Conservation (phyloP, 2,888 invertebrate species). For the Chrysolina haemoptera region DNA sequence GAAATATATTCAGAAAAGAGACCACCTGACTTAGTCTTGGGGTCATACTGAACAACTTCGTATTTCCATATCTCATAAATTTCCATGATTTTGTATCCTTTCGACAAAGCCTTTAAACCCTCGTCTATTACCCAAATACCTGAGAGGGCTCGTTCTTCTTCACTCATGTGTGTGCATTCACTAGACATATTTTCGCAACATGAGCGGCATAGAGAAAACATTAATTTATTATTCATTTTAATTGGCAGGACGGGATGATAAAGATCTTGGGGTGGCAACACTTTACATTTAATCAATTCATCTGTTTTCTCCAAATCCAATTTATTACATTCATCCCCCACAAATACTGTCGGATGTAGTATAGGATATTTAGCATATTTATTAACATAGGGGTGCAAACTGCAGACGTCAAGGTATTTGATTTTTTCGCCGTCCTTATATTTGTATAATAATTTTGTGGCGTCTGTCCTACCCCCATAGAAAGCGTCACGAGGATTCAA, state of each 20-base stretch:
- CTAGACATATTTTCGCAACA: conserved; percentile 50
- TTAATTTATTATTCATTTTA: conserved; percentile 52
- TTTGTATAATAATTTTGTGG: conserved; percentile 28
- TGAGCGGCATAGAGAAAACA: conserved; percentile 59
- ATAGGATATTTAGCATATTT: conserved; percentile 56
- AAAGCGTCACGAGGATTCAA: conserved; percentile 47
- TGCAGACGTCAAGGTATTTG: conserved; percentile 55
- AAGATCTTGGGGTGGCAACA: conserved; percentile 47
- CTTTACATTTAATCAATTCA: conserved; percentile 43
- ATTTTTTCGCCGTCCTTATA: conserved; percentile 46
- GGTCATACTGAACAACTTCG: conserved; percentile 50
- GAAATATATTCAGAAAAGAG: conserved; percentile 58
- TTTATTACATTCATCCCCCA: conserved; percentile 47
- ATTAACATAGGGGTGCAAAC: conserved; percentile 27
- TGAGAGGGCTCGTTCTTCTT: conserved; percentile 47
- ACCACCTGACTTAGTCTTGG: conserved; percentile 40
- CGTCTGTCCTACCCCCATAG: conserved; percentile 46
- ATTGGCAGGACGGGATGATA: conserved; percentile 59
- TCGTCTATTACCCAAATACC: conserved; percentile 61
- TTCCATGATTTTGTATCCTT: conserved; percentile 58
- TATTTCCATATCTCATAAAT: conserved; percentile 63
- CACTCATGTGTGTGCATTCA: conserved; percentile 42
- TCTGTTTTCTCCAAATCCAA: conserved; percentile 33
- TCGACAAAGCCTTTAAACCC: conserved; percentile 55
- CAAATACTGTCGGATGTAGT: conserved; percentile 54